Conservation (phyloP, 2,113 vertebrate species). For the Nesogale talazaci region DNA sequence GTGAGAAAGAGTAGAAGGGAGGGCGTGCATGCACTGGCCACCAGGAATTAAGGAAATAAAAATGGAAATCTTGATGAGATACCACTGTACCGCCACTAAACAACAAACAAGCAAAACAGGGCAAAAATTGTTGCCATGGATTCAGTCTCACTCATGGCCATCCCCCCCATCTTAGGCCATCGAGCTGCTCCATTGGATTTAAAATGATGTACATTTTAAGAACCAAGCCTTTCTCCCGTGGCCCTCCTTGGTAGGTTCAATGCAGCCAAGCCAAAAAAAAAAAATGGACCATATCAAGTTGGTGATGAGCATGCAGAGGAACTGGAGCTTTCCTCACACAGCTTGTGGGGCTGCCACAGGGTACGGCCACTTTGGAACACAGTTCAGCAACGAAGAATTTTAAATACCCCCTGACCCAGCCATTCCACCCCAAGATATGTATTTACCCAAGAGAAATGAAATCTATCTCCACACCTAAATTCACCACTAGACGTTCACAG, state of each 20-base stretch:
- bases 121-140: background rate
- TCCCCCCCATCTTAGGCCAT: background rate
- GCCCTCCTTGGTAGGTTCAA: no score
- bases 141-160: background rate
- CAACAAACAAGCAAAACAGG: background rate
- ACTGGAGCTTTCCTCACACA: background rate
- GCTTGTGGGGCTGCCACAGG: background rate
- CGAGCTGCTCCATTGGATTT: background rate
- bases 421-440: background rate
- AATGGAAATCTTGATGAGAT: background rate
- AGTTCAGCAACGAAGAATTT: background rate
- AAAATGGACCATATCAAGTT: background rate
- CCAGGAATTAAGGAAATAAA: background rate
- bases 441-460: background rate
- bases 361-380: background rate
- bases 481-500: no score
- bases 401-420: background rate
- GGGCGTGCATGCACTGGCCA: background rate
- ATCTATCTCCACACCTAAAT: background rate
- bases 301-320: background rate
- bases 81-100: background rate
- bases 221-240: background rate
- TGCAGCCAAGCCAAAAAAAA: background rate
- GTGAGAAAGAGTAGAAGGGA: background rate
- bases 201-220: background rate